Percentiles rank a stretch among this genome's conserved stretches.
Conservation (phyloP, 2,113 vertebrate species). For the Trogon surrucura region DNA sequence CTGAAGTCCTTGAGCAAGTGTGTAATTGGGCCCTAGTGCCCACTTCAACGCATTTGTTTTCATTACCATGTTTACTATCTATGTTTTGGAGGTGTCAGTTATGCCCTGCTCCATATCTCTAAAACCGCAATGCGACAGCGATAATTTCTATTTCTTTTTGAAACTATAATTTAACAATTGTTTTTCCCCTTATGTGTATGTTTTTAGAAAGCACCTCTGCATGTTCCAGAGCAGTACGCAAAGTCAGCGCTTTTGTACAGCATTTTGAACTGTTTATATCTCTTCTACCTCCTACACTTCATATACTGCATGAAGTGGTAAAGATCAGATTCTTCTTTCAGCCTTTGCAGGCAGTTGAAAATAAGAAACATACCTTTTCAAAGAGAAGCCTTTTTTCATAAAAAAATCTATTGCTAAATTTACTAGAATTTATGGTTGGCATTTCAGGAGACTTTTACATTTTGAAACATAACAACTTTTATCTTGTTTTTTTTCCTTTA, state of each 20-base stretch:
- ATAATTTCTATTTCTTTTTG: not conserved
- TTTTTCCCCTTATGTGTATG: not conserved
- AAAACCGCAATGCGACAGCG: not conserved
- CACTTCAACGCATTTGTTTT: constrained; percentile 16
- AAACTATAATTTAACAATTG: constrained; percentile 14
- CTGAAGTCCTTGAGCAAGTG: constrained; percentile 3
- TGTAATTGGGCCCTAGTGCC: not conserved
- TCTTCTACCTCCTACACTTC: no score
- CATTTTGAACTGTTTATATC: not conserved
- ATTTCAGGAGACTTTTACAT: not conserved
- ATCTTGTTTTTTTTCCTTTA: not conserved
- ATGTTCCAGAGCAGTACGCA: not conserved
- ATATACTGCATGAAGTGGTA: not conserved
- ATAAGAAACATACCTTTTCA: not conserved
- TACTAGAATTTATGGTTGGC: not conserved
- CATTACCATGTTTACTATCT: not conserved
- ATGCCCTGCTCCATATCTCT: not conserved
- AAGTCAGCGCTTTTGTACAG: not conserved
- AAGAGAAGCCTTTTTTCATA: not conserved
- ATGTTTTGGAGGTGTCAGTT: not conserved
- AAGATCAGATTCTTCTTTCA: not conserved
- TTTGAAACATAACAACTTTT: not conserved
- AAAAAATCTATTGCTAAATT: not conserved
- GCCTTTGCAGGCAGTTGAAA: not conserved
- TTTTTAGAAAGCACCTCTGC: not conserved